Conservation (phyloP, 2,113 vertebrate species). For the Oreocharis arfaki region DNA sequence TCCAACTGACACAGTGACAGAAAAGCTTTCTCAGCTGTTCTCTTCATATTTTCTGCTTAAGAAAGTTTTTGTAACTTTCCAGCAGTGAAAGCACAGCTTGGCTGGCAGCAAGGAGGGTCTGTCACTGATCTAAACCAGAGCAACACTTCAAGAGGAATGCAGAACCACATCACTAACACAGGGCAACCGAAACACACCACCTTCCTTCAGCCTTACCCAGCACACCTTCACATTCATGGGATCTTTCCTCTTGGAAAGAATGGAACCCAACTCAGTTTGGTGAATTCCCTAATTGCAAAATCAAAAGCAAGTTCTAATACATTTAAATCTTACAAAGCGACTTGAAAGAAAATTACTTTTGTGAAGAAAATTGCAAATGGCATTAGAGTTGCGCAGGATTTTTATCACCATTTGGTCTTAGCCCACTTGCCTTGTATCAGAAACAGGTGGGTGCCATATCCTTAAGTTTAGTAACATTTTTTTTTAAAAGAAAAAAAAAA, state of each 20-base stretch:
- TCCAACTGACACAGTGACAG: neutral
- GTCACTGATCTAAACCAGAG: neutral
- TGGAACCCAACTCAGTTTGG: neutral
- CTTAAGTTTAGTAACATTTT: neutral
- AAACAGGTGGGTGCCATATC: neutral
- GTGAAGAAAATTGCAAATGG: neutral
- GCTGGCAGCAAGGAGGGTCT: neutral
- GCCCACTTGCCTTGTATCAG: neutral
- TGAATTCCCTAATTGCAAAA: neutral
- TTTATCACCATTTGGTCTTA: neutral
- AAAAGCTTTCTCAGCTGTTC: neutral
- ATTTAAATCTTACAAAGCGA: neutral
- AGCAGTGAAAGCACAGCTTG: neutral
- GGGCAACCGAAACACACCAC: neutral
- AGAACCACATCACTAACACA: neutral
- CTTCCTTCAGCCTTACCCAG: neutral
- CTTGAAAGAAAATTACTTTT: neutral
- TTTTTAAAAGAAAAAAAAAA: neutral
- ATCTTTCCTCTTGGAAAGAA: neutral
- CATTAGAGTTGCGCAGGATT: neutral
- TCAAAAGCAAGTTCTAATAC: neutral
- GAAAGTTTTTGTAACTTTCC: neutral
- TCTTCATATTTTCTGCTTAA: neutral
- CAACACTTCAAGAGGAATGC: neutral
- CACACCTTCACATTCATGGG: neutral